These are phyloP conservation scores for Agrochola lota DNA, from an alignment of 2,888 invertebrate species.

Conservation along the genomic window DNA sequence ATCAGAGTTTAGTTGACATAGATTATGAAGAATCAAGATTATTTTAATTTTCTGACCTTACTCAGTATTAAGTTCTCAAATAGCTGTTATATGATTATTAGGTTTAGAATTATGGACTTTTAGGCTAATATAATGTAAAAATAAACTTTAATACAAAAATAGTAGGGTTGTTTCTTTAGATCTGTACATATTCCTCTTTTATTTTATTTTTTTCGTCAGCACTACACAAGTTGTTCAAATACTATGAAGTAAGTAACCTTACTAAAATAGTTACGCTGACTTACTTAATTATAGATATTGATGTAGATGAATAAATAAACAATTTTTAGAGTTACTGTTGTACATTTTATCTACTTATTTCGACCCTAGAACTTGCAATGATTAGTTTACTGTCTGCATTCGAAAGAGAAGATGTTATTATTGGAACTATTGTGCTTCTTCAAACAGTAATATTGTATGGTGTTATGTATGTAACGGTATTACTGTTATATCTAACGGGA, in stretches of 20 bases:
- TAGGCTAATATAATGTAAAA: slow-evolving; percentile 85
- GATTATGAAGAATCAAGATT: slow-evolving; percentile 78
- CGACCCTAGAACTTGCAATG: slow-evolving; percentile 48
- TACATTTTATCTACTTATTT: slow-evolving; percentile 56
- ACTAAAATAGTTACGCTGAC: slow-evolving; percentile 59
- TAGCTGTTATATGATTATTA: slow-evolving; percentile 83
- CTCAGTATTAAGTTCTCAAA: slow-evolving; percentile 90
- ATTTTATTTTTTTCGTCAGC: slow-evolving; percentile 60
- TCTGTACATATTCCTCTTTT: slow-evolving; percentile 85
- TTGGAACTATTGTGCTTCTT: slow-evolving; percentile 10
- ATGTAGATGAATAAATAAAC: slow-evolving; percentile 56
- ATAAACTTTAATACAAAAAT: slow-evolving; percentile 86
- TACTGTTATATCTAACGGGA: slow-evolving; percentile 40
- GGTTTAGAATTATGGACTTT: slow-evolving; percentile 82
- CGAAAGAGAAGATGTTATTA: slow-evolving; percentile 6
- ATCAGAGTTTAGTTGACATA: slow-evolving; percentile 81
- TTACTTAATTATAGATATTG: slow-evolving; percentile 46
- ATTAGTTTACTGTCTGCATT: slow-evolving; percentile 13
- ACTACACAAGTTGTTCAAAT: slow-evolving; percentile 50
- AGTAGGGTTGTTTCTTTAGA: slow-evolving; percentile 89
- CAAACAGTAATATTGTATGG: slow-evolving; percentile 26
- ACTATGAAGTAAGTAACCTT: slow-evolving; percentile 53
- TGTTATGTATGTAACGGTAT: slow-evolving; percentile 26
- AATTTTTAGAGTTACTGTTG: slow-evolving; percentile 52
- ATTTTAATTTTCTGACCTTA: slow-evolving; percentile 81